Conservation (phyloP, 2,797 vertebrate species). For the Salmo trutta region DNA sequence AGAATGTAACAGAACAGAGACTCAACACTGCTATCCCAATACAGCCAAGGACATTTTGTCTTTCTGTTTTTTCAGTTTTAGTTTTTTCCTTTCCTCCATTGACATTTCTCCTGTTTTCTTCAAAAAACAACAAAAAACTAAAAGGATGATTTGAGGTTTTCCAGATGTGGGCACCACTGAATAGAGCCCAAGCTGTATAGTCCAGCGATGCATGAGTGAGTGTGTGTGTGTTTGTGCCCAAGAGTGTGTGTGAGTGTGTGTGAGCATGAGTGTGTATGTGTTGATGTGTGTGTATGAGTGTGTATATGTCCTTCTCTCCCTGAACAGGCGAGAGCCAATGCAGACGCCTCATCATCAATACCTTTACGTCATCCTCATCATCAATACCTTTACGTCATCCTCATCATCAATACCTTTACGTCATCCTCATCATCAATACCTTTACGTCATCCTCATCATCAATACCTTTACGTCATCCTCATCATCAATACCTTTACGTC, state of each 20-base stretch:
- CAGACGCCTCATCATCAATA: conserved; percentile 49
- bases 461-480: not conserved
- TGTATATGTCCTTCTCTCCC: conserved; percentile 63
- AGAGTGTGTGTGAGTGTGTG: not conserved
- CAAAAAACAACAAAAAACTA: conserved; percentile 49
- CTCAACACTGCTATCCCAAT: conserved; percentile 85
- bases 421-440: not conserved
- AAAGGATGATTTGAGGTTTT: conserved; percentile 75
- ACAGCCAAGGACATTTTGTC: conserved; percentile 79
- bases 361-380: conserved; percentile 10
- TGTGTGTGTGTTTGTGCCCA: conserved; percentile 10
- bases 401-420: not conserved
- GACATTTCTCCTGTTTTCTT: conserved; percentile 72
- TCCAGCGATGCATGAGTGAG: conserved; percentile 58
- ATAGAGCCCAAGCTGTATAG: conserved; percentile 55
- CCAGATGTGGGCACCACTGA: conserved; percentile 54
- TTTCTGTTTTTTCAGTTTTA: conserved; percentile 45
- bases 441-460: not conserved
- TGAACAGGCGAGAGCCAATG: conserved; percentile 64
- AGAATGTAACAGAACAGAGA: conserved; percentile 45
- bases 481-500: not conserved
- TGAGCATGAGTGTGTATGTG: conserved; percentile 16
- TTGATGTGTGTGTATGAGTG: conserved; percentile 51
- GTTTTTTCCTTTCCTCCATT: conserved; percentile 45
- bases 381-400: not conserved